Percentiles rank a stretch among this genome's conserved stretches.
These are phyloP conservation scores for Drosophila elegans DNA, from an alignment of 1,140 invertebrate genomes.

Conservation along the genomic window DNA sequence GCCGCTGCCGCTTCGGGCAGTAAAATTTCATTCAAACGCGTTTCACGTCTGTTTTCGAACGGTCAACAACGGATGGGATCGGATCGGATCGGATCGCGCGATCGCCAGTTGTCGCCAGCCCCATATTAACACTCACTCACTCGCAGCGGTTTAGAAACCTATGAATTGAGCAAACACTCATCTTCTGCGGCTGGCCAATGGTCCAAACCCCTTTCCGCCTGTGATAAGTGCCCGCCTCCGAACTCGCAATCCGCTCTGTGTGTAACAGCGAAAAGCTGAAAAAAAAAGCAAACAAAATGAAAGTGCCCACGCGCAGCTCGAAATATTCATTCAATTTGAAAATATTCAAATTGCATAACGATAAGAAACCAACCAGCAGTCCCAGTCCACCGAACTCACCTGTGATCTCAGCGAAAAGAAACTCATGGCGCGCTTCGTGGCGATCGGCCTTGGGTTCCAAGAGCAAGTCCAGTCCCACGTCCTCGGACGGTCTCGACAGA, in stretches of 20 bases:
- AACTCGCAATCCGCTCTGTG: constrained; percentile 25
- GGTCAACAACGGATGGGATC: constrained; percentile 63
- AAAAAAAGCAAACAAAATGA: constrained; percentile 67
- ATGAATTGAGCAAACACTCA: constrained; percentile 23
- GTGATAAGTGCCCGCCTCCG: constrained; percentile 38
- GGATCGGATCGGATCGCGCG: constrained; percentile 54
- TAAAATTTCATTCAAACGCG: constrained; percentile 82
- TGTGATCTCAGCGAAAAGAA: constrained; percentile 78
- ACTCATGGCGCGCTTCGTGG: constrained; percentile 77
- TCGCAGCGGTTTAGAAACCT: constrained; percentile 25
- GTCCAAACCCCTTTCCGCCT: constrained; percentile 10
- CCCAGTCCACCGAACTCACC: constrained; percentile 79
- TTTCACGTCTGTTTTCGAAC: constrained; percentile 75
- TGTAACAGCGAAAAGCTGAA: background rate
- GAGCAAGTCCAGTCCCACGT: constrained; percentile 24
- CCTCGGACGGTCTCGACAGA: background rate
- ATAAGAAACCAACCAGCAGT: constrained; percentile 73
- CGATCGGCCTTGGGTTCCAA: constrained; percentile 60
- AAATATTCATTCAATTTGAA: constrained; percentile 84
- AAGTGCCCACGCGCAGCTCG: constrained; percentile 74
- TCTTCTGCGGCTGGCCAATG: constrained; percentile 9
- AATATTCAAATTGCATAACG: constrained; percentile 84
- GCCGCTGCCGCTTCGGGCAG: constrained; percentile 54
- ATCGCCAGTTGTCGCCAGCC: constrained; percentile 35
- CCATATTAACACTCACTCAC: constrained; percentile 9